phyloP scores from a whole-genome alignment of 1,140 invertebrate genomes.

The Andricus grossulariae region DNA sequence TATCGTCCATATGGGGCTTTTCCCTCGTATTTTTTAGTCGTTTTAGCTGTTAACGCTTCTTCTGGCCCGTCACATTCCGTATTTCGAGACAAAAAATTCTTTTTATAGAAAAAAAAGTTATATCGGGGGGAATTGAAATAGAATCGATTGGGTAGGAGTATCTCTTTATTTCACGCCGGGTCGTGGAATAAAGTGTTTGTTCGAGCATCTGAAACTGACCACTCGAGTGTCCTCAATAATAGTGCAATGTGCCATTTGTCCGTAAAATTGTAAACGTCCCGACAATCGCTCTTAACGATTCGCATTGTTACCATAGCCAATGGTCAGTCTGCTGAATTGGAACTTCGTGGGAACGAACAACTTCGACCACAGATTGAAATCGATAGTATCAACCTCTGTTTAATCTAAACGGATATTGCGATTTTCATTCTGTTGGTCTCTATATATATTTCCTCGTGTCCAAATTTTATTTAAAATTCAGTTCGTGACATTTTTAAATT shows the following conservation, averaged over 20 bases:
- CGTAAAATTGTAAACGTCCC: conserved; percentile 52
- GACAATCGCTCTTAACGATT: conserved; percentile 55
- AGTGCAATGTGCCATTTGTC: conserved; percentile 49
- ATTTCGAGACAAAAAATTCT: not conserved
- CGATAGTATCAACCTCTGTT: conserved; percentile 27
- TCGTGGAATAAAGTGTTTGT: conserved; percentile 28
- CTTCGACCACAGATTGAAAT: conserved; percentile 32
- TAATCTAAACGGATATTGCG: conserved; percentile 10
- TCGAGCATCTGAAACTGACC: conserved; percentile 37
- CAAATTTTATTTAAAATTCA: conserved; percentile 1
- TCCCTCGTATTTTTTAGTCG: not conserved
- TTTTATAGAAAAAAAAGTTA: not conserved
- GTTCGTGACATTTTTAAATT: not conserved
- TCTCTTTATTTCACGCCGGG: not conserved
- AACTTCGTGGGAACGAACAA: conserved; percentile 54
- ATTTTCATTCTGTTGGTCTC: not conserved
- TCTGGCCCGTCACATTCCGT: not conserved
- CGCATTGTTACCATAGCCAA: conserved; percentile 51
- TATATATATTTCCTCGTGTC: not conserved
- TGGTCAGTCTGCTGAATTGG: conserved; percentile 55
- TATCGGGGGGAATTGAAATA: conserved; percentile 4
- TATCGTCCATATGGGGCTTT: conserved; percentile 5
- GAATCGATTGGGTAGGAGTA: not conserved
- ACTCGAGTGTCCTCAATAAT: conserved; percentile 34
- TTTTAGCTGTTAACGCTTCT: not conserved